Evolutionary conservation across 2,888 invertebrate species (phyloP), one percentile per base, ranked within the genome.

Genomic region (Branchipolynoe longqiensis): DNA sequence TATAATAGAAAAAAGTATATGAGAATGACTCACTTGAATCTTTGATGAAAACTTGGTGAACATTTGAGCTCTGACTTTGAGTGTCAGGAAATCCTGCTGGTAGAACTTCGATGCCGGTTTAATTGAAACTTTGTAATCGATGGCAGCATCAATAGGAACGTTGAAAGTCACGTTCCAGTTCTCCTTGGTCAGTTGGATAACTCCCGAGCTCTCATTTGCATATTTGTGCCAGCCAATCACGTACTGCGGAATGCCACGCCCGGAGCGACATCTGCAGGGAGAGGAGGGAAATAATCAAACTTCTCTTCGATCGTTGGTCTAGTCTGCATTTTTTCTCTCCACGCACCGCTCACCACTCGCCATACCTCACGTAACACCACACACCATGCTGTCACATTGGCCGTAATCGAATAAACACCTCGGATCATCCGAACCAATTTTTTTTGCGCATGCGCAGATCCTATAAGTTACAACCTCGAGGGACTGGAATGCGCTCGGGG

Each of bases 161-260:
- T 31, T 31, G 33, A 69, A 31, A 12, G 69, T 84, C 14, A 73
- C 54, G n/a, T 84, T 84, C 69, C 69, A 84, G n/a, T 84, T 84
- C 22, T 25, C 36, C 48, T n/a, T 3, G 6, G 40, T 69, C 18
- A 84, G 18, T 2, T 18, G 28, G 18, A 84, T 48, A 4, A 73
- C 31, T 18, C 84, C 84, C 18, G 84, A 3, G 22, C 28, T 40
- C 12, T 40, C 25, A 31, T 48, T 62, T 2, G 73, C 41, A 33
- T 84, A 8, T 25, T 69, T 54, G 33, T 84, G 54, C 48, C 31
- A 64, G 31, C 54, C 69, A 25, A 84, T 41, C 28, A 33, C 69
- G 33, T n/a, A n/a, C 28, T 73, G 69, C 12, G 78, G 78, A 31
- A 78, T 78, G 31, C 3, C 31, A 1, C 3, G 12, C 0, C 78